Evolutionary conservation across 2,113 vertebrate species (phyloP), one percentile per base, ranked within the genome.

Genomic region (Irena cyanogastra): DNA sequence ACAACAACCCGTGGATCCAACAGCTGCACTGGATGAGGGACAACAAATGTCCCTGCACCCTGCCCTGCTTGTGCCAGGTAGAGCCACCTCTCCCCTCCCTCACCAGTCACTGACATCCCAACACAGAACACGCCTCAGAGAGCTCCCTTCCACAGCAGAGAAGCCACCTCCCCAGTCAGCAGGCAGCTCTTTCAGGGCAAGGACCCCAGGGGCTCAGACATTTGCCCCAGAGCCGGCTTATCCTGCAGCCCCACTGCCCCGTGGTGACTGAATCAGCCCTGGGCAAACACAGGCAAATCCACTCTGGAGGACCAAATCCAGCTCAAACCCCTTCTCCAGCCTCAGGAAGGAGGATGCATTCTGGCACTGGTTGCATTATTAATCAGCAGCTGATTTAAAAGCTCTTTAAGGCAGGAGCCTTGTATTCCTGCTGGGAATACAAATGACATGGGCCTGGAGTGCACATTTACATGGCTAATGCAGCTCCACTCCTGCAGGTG

Each of bases 371-470:
- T 24, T 93, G 79, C 92, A 79, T 95, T 95, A 97, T 96, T 97
- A 95, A 96, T 95, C 93, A 95, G 89, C 92, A 91, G 74, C 83
- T 82, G 93, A 97, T 97, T 97, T 94, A 89, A 95, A 97, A 97
- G 95, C 96, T 92, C 94, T 97, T 96, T 96, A 95, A 92, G 93
- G 79, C 3, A 92, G 92, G 59, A 96, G 85, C 85, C 0, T 53
- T 39, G 74, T 10, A 79, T 93, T 79, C 94, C 96, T 95, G 96
- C 95, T 13, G 61, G 93, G 95, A 97, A 96, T 94, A 97, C 50
- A 96, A 97, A 97, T 77, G 96, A 74, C 93, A 69, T 1, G 9
- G 70, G 82, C 92, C 90, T 69, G 21, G 84, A 89, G 83, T 2
- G 78, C 57, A 86, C 93, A 95, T 96, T 94, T 88, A 82, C 95